Base-by-base conservation (phyloP, 2,113 vertebrate species). In the Tyrannus savana region DNA sequence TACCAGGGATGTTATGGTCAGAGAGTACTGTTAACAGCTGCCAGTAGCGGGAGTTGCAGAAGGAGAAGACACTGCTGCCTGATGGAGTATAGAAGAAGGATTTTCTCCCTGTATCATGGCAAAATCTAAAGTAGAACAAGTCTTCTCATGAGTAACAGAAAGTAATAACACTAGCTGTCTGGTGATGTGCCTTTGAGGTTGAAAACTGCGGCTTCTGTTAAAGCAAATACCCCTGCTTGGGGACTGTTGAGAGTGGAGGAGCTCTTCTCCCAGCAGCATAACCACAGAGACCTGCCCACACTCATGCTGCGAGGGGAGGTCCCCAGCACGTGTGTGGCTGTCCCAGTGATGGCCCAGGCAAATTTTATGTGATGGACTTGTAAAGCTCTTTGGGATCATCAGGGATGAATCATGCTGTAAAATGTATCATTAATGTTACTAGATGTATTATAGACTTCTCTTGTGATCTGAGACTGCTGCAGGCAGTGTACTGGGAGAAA, bases 381-480 rank as follows among this genome's bases (percentile, higher is more conserved):
- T 71, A 71, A 88, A 77, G 67, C 33, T 8, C 46, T 74, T 83
- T 33, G 39, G 85, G 52, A 68, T 86, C 6, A 3, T 33, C 4
- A 0, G 46, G 60, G 64, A 69, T 77, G 79, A 88, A 88, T 77
- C 35, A 13, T 3, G 37, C 76, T 81, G 73, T 78, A 93, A 92
- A 94, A 90, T 42, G 44, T 77, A 74, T 86, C 72, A 56, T 90
- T 88, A 78, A 59, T 49, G 82, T 68, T 94, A 59, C 41, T 74
- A 31, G 64, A 80, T 90, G 76, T 37, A 77, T 93, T 75, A 47
- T 13, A 88, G 95, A 73, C 82, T 81, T 66, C 74, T 86, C 78
- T 78, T 71, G 82, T 64, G 92, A 95, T 91, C 89, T 60, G 74
- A 73, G 91, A 64, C 90, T 86, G 93, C 95, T 96, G 95, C 92